Conservation (phyloP, 2,113 vertebrate genomes). For the Globicephala melas region DNA sequence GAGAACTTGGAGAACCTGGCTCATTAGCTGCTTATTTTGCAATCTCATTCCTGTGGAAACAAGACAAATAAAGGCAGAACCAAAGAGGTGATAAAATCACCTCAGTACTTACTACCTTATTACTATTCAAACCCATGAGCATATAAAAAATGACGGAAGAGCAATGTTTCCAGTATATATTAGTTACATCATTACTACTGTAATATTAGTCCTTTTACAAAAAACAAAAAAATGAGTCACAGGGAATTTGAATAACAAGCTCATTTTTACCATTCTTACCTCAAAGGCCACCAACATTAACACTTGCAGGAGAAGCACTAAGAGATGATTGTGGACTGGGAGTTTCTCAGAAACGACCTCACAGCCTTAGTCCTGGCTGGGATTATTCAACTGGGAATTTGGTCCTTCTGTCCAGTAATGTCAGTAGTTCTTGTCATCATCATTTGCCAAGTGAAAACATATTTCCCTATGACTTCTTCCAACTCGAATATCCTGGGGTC, state of each 20-base stretch:
- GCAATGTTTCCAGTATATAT: not conserved
- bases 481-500: not conserved
- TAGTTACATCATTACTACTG: not conserved
- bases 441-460: not conserved
- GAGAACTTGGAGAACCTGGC: not conserved
- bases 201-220: not conserved
- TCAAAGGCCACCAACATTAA: not conserved
- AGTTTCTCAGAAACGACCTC: not conserved
- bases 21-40: not conserved
- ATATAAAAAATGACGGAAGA: not conserved
- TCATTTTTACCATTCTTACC: not conserved
- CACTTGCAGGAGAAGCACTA: not conserved
- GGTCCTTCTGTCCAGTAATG: not conserved
- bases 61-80: not conserved
- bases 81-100: not conserved
- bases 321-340: not conserved
- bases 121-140: not conserved
- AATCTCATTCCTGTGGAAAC: not conserved
- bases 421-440: not conserved
- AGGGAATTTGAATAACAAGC: not conserved
- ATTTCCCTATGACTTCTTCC: not conserved
- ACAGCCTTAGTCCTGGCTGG: not conserved
- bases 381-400: not conserved
- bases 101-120: not conserved
- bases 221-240: not conserved